Evolutionary conservation across 2,797 vertebrate genomes (phyloP).

Genomic region (Hippopotamyrus pictus): DNA sequence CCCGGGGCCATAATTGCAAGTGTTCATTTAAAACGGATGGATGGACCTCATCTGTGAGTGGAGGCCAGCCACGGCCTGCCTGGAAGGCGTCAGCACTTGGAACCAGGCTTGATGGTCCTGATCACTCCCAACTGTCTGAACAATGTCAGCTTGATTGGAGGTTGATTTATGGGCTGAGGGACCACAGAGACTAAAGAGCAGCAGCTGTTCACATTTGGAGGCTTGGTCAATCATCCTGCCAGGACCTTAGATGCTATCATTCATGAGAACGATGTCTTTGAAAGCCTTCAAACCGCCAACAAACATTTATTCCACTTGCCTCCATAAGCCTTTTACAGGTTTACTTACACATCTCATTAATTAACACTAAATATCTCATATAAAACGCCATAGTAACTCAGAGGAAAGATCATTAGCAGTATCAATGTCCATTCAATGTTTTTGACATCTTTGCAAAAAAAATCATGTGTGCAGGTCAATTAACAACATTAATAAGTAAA

Average conservation of each 20-base stretch:
- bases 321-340: not conserved
- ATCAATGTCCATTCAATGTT: not conserved
- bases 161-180: slow-evolving; percentile 61
- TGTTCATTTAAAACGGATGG: slow-evolving; percentile 3
- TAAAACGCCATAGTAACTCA: not conserved
- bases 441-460: slow-evolving; percentile 28
- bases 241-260: slow-evolving; percentile 50
- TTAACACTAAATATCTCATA: not conserved
- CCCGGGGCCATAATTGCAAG: not conserved
- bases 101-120: slow-evolving; percentile 37
- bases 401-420: not conserved
- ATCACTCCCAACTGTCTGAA: slow-evolving; percentile 46
- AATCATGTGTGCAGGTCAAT: not conserved
- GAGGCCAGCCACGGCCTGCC: not conserved
- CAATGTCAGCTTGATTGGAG: slow-evolving; percentile 60
- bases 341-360: not conserved
- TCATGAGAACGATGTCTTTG: slow-evolving; percentile 48
- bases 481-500: not conserved
- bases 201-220: slow-evolving; percentile 48
- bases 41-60: not conserved
- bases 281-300: slow-evolving; percentile 28
- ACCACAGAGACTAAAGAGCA: slow-evolving; percentile 41
- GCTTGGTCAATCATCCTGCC: slow-evolving; percentile 59
- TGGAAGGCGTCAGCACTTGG: slow-evolving; percentile 43
- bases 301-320: slow-evolving; percentile 3